Base-by-base conservation (phyloP, 2,113 vertebrate species). In the Melanotaenia duboulayi region DNA sequence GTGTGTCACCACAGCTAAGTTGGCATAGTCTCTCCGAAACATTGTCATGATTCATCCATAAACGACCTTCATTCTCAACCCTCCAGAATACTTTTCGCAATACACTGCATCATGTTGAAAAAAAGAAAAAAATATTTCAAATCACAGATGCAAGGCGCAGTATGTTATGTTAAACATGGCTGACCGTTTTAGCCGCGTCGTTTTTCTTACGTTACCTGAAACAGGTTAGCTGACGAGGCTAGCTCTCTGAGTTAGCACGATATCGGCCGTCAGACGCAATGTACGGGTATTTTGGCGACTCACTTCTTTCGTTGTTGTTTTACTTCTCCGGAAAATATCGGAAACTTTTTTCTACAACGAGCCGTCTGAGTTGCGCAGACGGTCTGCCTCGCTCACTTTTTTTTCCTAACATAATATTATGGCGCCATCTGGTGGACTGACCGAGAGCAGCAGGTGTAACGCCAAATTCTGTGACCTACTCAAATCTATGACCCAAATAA, bases 1-100 rank as follows among this genome's bases (percentile, higher is more conserved):
- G 35, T 59, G 89, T 48, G 89, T 74, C 19, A 90, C 89, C 58
- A 93, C 91, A 0, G 85, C 48, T 0, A 93, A 69, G 49, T 92
- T 92, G 0, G 68, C 63, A 62, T 90, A 89, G 14, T 20, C 39
- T n/a, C 70, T 76, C 2, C 61, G 57, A 13, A 19, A 63, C 3
- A 65, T 50, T 22, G 11, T n/a, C 74, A 1, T 6, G 57, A n/a
- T 84, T 39, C 74, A 77, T 76, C 35, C 7, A 0, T 14, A 14
- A 11, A 39, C 13, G 7, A 7, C 2, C 17, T 20, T 4, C 19
- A 12, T 0, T 0, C 12, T 19, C 7, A 10, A 16, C 57, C 57
- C 46, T 3, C 0, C 17, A 4, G 1, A 8, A 51, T 49, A 13
- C 12, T 17, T 16, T 19, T 16, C 24, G 17, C 25, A 3, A 19